phyloP scores from a whole-genome alignment of 35 echinoderm and acorn worm genomes.

The Hemicentrotus pulcherrimus region DNA sequence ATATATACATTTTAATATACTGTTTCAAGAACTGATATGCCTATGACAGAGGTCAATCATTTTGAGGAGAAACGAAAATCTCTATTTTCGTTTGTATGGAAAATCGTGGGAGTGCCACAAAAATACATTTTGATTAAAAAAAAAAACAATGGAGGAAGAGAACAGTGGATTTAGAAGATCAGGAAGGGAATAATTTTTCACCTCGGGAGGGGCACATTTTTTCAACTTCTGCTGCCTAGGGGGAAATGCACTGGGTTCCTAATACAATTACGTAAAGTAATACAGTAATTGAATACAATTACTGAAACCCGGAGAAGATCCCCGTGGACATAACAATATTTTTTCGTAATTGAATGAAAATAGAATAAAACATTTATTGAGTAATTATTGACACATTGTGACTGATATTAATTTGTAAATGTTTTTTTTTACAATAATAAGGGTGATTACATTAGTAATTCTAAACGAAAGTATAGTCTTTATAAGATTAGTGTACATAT shows the following conservation, averaged over 20 bases:
- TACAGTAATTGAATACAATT: not conserved
- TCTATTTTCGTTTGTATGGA: not conserved
- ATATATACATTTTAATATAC: not conserved
- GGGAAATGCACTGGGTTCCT: not conserved
- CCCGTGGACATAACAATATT: not conserved
- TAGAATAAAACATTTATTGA: too few relatives aligned
- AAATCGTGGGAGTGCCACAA: not conserved
- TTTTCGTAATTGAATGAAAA: too few relatives aligned
- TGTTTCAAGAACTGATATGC: not conserved
- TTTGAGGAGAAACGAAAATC: not conserved
- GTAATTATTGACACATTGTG: too few relatives aligned
- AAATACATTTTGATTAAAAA: not conserved
- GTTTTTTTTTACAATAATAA: too few relatives aligned
- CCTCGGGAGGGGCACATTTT: conserved; percentile 5
- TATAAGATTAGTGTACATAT: too few relatives aligned
- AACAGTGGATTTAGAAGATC: not conserved
- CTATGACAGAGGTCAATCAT: not conserved
- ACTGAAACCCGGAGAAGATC: not conserved
- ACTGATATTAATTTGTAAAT: too few relatives aligned
- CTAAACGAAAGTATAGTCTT: too few relatives aligned
- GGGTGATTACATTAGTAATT: too few relatives aligned
- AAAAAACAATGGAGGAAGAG: not conserved
- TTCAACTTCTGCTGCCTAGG: conserved; percentile 9
- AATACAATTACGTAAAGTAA: not conserved
- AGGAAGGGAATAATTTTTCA: not conserved